A percentile compares a stretch with the other conserved stretches of the same genome.
Conservation (phyloP, 2,113 vertebrate genomes). For the Antechinus stuartii region DNA sequence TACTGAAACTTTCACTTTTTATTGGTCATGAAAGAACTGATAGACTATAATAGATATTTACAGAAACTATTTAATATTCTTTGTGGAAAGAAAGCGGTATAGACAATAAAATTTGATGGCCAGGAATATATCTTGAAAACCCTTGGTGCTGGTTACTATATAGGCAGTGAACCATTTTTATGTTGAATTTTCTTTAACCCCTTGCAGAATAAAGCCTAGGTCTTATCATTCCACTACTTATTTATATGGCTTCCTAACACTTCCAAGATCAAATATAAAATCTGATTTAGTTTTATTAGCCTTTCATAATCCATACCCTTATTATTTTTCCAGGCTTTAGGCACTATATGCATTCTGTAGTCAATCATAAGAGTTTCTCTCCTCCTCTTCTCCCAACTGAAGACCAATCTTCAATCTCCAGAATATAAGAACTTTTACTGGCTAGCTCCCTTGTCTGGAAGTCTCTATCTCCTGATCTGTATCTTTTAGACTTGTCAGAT, state of each 20-base stretch:
- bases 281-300: background rate
- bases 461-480: background rate
- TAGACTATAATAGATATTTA: background rate
- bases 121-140: background rate
- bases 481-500: background rate
- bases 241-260: background rate
- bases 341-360: background rate
- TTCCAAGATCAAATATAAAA: background rate
- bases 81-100: constrained; percentile 1
- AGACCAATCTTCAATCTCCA: background rate
- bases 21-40: background rate
- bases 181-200: background rate
- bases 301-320: background rate
- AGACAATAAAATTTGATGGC: background rate
- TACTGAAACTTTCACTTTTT: background rate
- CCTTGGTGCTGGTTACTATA: background rate
- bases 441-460: background rate
- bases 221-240: background rate
- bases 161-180: background rate
- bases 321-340: background rate
- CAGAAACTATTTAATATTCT: background rate
- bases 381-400: background rate
- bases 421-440: background rate
- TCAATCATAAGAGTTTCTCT: background rate
- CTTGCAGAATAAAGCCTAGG: background rate